Evolutionary conservation across 1,140 invertebrate species (phyloP).

Genomic region (Nixonia krombeini): DNA sequence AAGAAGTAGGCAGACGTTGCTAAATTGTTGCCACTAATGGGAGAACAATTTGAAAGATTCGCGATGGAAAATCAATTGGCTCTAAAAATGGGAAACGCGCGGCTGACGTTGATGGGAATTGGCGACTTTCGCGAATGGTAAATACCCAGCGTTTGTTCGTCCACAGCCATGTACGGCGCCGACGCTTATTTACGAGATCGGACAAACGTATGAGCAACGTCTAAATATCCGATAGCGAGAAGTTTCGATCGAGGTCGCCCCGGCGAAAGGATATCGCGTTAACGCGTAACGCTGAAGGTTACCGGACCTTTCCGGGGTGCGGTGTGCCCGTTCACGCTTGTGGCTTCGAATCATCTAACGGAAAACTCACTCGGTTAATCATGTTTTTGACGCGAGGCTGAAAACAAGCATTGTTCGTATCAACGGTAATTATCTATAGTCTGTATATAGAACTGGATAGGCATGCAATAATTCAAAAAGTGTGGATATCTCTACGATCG

Average conservation of each 20-base stretch:
- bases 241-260: slow-evolving; percentile 45
- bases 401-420: no score
- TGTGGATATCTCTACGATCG: no score
- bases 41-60: no score
- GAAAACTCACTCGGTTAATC: not conserved
- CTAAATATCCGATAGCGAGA: slow-evolving; percentile 43
- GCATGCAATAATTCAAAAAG: no score
- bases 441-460: no score
- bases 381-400: not conserved
- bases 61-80: slow-evolving; percentile 8
- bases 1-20: no score
- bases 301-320: slow-evolving; percentile 36
- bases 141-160: slow-evolving; percentile 47
- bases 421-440: no score
- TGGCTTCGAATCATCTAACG: slow-evolving; percentile 9
- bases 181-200: slow-evolving; percentile 46
- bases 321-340: slow-evolving; percentile 24
- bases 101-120: slow-evolving; percentile 47
- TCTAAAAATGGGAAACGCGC: slow-evolving; percentile 36
- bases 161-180: slow-evolving; percentile 38
- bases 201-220: slow-evolving; percentile 36
- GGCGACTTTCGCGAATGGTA: slow-evolving; percentile 38
- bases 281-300: slow-evolving; percentile 7
- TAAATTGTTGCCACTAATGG: no score
- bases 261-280: slow-evolving; percentile 43